Conservation (phyloP, 2,797 vertebrate genomes). For the Spinus pinus region DNA sequence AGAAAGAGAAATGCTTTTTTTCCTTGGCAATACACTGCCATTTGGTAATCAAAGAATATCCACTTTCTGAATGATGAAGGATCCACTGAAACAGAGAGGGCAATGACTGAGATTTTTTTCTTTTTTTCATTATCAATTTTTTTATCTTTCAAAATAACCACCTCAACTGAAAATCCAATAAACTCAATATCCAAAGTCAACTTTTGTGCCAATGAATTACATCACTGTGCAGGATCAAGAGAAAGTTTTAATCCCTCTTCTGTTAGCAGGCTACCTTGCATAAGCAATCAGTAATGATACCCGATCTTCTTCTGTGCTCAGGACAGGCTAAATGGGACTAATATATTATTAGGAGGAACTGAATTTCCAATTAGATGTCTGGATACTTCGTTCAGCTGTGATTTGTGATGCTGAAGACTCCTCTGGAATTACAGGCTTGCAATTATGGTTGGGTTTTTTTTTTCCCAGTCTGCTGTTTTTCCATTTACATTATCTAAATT, state of each 20-base stretch:
- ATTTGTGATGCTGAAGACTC: conserved; percentile 16
- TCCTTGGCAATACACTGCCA: not conserved
- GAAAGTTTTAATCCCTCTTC: not conserved
- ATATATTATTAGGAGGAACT: conserved; percentile 19
- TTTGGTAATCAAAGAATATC: not conserved
- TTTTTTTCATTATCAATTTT: not conserved
- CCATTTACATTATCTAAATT: not conserved
- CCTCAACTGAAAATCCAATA: not conserved
- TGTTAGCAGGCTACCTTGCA: conserved; percentile 4
- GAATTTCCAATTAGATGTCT: conserved; percentile 33
- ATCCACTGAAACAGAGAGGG: not conserved
- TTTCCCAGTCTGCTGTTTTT: not conserved
- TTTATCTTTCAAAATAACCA: not conserved
- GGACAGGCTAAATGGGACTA: conserved; percentile 1
- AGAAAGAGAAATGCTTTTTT: not conserved
- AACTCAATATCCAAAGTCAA: not conserved
- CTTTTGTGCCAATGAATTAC: not conserved
- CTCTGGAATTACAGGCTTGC: conserved; percentile 14
- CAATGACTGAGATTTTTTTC: not conserved
- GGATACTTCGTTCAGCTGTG: not conserved
- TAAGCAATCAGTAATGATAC: conserved; percentile 18
- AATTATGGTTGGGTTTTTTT: not conserved
- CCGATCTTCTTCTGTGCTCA: not conserved
- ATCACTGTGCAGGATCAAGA: not conserved
- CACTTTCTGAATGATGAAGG: not conserved